These are phyloP conservation scores for Antheraea assamensis DNA, from an alignment of 2,888 invertebrate genomes.

Conservation along the genomic window DNA sequence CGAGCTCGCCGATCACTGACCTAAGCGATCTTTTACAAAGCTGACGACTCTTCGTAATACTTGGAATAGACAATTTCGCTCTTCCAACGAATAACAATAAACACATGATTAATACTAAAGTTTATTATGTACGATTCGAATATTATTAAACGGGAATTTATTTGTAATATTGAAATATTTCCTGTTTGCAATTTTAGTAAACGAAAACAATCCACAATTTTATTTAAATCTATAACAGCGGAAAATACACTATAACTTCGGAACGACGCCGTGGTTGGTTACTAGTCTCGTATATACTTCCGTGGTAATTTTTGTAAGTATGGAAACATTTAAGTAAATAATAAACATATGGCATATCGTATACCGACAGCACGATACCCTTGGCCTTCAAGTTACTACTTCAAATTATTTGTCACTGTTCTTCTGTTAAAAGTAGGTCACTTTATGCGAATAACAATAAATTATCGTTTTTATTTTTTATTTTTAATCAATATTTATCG, in stretches of 20 bases:
- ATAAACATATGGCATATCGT: neutral
- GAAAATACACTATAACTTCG: neutral
- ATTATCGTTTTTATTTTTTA: neutral
- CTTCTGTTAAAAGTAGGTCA: neutral
- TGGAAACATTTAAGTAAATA: neutral
- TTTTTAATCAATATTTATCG: neutral
- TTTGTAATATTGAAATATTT: neutral
- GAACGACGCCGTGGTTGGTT: neutral
- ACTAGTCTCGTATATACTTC: too few species aligned
- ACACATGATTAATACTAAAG: neutral
- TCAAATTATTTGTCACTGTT: neutral
- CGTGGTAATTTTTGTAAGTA: neutral
- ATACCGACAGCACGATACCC: neutral
- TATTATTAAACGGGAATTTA: neutral
- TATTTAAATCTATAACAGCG: neutral
- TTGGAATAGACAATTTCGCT: neutral
- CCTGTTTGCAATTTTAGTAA: neutral
- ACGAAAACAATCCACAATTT: neutral
- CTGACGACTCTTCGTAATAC: neutral
- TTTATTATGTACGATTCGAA: neutral
- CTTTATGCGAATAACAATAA: neutral
- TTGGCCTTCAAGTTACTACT: neutral
- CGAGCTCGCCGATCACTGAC: too few species aligned
- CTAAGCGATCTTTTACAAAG: neutral
- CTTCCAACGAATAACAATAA: neutral